Evolutionary conservation across 2,888 invertebrate species (phyloP).

Genomic region (Frankliniella fusca): DNA sequence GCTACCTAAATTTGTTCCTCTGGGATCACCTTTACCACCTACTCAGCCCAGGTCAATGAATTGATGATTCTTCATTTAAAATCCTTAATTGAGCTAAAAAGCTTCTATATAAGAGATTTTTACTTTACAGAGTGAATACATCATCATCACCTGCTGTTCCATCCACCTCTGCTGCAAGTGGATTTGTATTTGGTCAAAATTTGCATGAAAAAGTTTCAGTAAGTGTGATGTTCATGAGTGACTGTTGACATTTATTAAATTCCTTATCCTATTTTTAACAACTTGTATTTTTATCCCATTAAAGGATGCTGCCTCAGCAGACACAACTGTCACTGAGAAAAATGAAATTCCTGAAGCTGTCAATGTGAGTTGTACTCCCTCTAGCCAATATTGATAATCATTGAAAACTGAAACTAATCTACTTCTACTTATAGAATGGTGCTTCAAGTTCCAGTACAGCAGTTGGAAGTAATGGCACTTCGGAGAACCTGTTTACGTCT

Average conservation of each 20-base stretch:
- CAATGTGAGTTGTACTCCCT: constrained; percentile 28
- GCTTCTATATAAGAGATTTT: background rate
- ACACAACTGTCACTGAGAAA: constrained; percentile 29
- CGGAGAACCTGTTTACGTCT: constrained; percentile 69
- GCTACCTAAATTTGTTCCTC: background rate
- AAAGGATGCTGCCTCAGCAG: constrained; percentile 35
- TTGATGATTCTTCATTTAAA: background rate
- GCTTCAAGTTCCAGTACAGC: constrained; percentile 29
- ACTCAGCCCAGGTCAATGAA: background rate
- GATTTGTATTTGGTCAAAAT: constrained; percentile 90
- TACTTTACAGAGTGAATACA: background rate
- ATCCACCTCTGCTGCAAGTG: constrained; percentile 52
- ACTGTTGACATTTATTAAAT: constrained; percentile 14
- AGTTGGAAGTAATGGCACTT: constrained; percentile 53
- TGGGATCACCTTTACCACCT: background rate
- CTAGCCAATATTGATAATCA: background rate
- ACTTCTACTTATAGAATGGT: background rate
- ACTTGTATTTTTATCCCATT: background rate
- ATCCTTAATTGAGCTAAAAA: background rate
- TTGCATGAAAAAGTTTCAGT: constrained; percentile 75
- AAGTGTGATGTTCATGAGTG: constrained; percentile 31
- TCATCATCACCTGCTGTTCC: constrained; percentile 39
- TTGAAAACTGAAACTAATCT: background rate
- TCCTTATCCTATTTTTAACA: background rate
- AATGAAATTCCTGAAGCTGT: constrained; percentile 33